A percentile compares a stretch with the other conserved stretches of the same genome.
Evolutionary conservation across 2,113 vertebrate species (phyloP).

Genomic region (Hippocampus comes): DNA sequence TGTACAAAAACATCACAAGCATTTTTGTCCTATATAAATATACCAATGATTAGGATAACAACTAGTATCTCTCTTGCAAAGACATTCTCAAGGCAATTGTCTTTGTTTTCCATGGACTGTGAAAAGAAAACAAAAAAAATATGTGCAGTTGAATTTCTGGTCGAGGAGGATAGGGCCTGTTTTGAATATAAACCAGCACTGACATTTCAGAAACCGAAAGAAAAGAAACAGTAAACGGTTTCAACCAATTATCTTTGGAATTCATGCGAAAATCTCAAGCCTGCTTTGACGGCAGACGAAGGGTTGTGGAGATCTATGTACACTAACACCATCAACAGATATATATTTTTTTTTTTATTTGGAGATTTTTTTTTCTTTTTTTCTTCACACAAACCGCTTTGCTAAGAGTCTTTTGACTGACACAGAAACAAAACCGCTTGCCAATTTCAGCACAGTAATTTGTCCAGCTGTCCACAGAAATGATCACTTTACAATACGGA

Average conservation of each 20-base stretch:
- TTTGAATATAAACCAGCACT: slow-evolving; percentile 64
- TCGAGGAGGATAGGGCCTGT: slow-evolving; percentile 50
- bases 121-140: slow-evolving; percentile 51
- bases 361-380: slow-evolving; percentile 33
- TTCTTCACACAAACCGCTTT: slow-evolving; percentile 66
- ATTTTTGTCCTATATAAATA: slow-evolving; percentile 90
- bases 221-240: slow-evolving; percentile 69
- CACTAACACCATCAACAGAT: slow-evolving; percentile 67
- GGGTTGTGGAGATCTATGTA: slow-evolving; percentile 75
- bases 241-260: slow-evolving; percentile 80
- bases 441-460: slow-evolving; percentile 63
- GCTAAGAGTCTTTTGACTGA: slow-evolving; percentile 56
- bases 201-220: slow-evolving; percentile 65
- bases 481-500: slow-evolving; percentile 71
- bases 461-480: slow-evolving; percentile 71
- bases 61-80: slow-evolving; percentile 77
- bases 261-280: slow-evolving; percentile 74
- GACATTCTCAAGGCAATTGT: slow-evolving; percentile 80
- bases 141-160: slow-evolving; percentile 63
- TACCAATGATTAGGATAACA: slow-evolving; percentile 90
- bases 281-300: slow-evolving; percentile 57
- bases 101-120: slow-evolving; percentile 70
- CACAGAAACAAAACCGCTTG: slow-evolving; percentile 38
- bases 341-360: not conserved
- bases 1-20: slow-evolving; percentile 98